Base-by-base conservation (phyloP, 30 jellyfish, hydroid and myxozoan genomes). In the Aurelia sp. region DNA sequence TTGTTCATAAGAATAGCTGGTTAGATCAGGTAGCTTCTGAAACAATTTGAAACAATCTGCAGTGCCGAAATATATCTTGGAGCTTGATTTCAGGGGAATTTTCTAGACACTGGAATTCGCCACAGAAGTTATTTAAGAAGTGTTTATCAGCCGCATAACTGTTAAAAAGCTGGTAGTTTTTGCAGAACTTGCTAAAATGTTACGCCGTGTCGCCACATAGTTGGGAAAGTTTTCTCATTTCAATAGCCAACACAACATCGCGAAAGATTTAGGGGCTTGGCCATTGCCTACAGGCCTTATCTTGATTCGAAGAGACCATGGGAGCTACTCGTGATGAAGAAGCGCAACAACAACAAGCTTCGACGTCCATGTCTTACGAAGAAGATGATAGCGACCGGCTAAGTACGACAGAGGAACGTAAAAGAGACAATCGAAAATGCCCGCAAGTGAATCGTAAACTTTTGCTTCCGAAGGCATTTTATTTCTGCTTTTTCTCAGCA, bases 401-500 rank as follows among this genome's bases (percentile, higher is more conserved):
- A 19, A 62, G 79, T 22, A 94, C 96, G 65, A 84, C 93, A 13
- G 99, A 94, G 19, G 99, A 94, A 51, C 96, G 99, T 10, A 88
- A 95, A 62, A 89, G 92, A 4, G 78, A 55, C 50, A 96, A 91
- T 20, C 57, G 74, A 57, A 20, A 84, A 30, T 94, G 99, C 76
- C 99, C 99, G 37, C 85, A 95, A 66, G 93, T 96, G 16, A 90
- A 96, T 63, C 92, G 97, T 17, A 87, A 81, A 84, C 93, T 96
- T 30, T 50, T 96, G 40, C 91, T 91, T 13, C 97, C 99, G 30
- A 86, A 95, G 65, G 90, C 91, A 37, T 91, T 90, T 57, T 92
- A 92, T 58, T 92, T 71, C 88, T 92, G 97, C 65, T 92, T 92
- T 59, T 92, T 92, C 89, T 92, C 97, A 11, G 98, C 97, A 31